Percentiles rank a stretch among this genome's conserved stretches.
phyloP scores from a whole-genome alignment of 2,113 vertebrate genomes.

The Onychostruthus taczanowskii region DNA sequence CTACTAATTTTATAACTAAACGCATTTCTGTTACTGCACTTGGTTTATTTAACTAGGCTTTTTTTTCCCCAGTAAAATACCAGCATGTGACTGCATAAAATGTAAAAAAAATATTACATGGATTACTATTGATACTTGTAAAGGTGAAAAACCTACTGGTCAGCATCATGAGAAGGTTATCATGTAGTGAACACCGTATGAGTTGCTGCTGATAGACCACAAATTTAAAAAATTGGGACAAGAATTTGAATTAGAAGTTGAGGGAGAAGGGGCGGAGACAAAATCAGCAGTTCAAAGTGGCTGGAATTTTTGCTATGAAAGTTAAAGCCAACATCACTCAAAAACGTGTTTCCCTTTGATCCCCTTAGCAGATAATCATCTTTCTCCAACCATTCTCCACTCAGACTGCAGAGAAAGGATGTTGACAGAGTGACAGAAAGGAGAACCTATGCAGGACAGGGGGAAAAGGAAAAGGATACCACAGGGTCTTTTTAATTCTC shows the following conservation, averaged over 20 bases:
- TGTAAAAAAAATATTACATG: background rate
- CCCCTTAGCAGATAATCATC: background rate
- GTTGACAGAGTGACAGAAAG: background rate
- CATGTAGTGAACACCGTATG: background rate
- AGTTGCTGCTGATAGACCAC: background rate
- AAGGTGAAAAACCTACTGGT: background rate
- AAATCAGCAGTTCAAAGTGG: background rate
- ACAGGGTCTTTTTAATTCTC: background rate
- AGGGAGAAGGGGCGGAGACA: background rate
- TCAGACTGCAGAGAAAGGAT: background rate
- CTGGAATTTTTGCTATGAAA: background rate
- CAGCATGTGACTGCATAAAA: background rate
- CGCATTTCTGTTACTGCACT: background rate
- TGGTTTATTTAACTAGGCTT: background rate
- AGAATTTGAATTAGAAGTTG: background rate
- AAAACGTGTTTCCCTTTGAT: background rate
- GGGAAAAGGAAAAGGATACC: background rate
- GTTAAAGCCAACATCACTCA: background rate
- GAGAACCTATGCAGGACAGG: background rate
- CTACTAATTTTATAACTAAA: background rate
- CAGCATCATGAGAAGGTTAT: background rate
- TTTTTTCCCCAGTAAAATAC: background rate
- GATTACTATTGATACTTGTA: background rate
- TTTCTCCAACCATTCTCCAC: background rate
- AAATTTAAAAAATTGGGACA: background rate